Base-by-base conservation (phyloP, 2,888 invertebrate genomes). In the Nomada fabriciana region DNA sequence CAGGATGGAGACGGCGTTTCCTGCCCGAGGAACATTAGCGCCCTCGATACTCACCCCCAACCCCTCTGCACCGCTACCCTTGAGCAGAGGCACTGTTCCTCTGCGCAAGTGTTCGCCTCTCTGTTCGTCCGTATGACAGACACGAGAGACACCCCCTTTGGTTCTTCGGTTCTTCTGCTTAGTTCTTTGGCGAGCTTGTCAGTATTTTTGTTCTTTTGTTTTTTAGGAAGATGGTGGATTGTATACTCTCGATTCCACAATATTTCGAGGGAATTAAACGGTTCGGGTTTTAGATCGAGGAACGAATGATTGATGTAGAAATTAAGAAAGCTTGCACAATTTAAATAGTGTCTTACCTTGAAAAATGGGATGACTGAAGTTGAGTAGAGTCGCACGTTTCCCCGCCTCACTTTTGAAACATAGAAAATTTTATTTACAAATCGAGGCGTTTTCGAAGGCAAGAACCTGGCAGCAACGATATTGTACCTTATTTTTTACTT, bases 1-100 rank as follows among this genome's bases (percentile, higher is more conserved):
- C 91, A 91, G 92, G 91, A 92, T 91, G 93, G 93, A 93, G 93
- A 93, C 91, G 92, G 92, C 91, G 92, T 91, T 94, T 93, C 93
- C 93, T 93, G 93, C 93, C 93, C 90, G 90, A 89, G 92, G 93
- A 93, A 93, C 93, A 93, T 93, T 93, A 94, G 92, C 94, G 93
- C 93, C 91, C 93, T 92, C 92, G 91, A 91, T 91, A 92, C 91
- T 89, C 92, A 87, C 90, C 88, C 87, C 74, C 82, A 23, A 52
- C 15, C 70, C 76, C 77, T 78, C 42, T 18, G 63, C 53, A 71
- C 80, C 69, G 47, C 84, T 80, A 63, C 71, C 29, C 61, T 67
- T 59, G 71, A 71, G 80, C 75, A 76, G 82, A 80, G 86, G 80
- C 81, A 71, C 76, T 79, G 77, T 79, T 88, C 77, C 75, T 86